Base-by-base conservation (phyloP, 2,888 invertebrate genomes). In the Syrphus vitripennis region DNA sequence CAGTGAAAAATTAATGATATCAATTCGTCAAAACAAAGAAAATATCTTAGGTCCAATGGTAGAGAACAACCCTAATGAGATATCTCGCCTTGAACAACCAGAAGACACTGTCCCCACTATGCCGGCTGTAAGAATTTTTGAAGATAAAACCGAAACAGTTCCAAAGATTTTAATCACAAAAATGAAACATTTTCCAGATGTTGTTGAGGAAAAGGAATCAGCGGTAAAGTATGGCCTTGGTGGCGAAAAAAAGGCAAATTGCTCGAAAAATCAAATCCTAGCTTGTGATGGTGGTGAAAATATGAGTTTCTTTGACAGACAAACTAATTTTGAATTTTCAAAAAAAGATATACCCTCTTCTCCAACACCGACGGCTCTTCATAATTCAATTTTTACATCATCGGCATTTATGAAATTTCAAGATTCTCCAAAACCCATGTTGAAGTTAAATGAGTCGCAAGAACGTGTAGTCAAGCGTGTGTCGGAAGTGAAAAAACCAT, bases 171-270 rank as follows among this genome's bases (percentile, higher is more conserved):
- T 88, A n/a, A 72, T 88, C 6, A 40, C 79, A n/a, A 84, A 88
- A 55, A 89, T 34, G 5, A 26, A 19, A 42, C 4, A 16, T 14
- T 19, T 45, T 12, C 42, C 24, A 1, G 89, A 91, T 19, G 86
- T 91, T 14, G 89, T 89, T 72, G 91, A 91, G 59, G 89, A 90
- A 1, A 90, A 90, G 57, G 34, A 48, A 9, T 14, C 34, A 10
- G 6, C 29, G 1, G 29, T 31, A 4, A 65, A 42, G 2, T 10
- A 63, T 40, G 34, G 21, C 4, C 61, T 40, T 10, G 2, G 26
- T 9, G 4, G 0, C 19, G n/a, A 65, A 65, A 65, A 3, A 2
- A 65, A 14, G 4, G 12, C 12, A 4, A 24, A 4, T 24, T 14
- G 0, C 0, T 34, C 31, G 3, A 48, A 31, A 19, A 31, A 34